Conservation (phyloP, 1,140 invertebrate genomes). For the Drusus annulatus region DNA sequence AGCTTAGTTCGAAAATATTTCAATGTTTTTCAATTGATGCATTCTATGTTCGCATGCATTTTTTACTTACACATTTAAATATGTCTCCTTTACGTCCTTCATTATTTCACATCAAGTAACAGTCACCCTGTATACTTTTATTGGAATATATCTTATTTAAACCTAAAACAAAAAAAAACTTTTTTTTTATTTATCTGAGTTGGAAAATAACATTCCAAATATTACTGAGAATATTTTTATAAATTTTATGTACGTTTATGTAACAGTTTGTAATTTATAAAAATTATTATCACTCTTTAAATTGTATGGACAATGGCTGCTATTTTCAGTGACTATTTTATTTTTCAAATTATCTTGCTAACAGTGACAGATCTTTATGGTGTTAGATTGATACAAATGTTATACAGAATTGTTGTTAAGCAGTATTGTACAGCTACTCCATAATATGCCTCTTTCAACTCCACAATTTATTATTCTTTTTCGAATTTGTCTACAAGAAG, state of each 20-base stretch:
- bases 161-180: neutral
- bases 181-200: constrained; percentile 33
- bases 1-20: no score
- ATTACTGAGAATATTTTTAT: constrained; percentile 45
- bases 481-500: no score
- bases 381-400: neutral
- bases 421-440: no score
- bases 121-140: neutral
- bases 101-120: no score
- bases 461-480: no score
- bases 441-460: no score
- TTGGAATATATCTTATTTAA: constrained; percentile 18
- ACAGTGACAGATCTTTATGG: constrained; percentile 14
- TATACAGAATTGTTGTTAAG: no score
- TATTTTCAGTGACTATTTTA: constrained; percentile 23
- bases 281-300: neutral
- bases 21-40: no score
- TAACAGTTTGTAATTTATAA: constrained; percentile 32
- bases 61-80: neutral
- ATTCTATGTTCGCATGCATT: no score
- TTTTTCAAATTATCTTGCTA: constrained; percentile 26
- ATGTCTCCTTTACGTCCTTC: no score
- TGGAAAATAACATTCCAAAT: constrained; percentile 46
- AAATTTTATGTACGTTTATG: constrained; percentile 15
- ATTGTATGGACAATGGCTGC: constrained; percentile 13